Percentiles rank a stretch among this genome's conserved stretches.
phyloP scores from a whole-genome alignment of 2,888 invertebrate genomes.

The Troides aeacus region DNA sequence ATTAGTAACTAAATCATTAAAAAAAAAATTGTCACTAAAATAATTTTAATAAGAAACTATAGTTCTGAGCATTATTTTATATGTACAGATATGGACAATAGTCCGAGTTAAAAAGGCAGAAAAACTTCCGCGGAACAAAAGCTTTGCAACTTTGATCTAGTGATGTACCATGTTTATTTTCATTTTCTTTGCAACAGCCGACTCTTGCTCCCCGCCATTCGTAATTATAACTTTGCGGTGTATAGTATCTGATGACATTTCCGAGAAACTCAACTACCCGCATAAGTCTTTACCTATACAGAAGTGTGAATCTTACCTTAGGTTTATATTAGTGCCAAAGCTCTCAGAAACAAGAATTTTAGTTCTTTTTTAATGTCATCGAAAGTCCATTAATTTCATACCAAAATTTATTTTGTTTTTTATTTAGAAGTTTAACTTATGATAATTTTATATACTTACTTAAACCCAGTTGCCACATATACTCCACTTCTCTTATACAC shows the following conservation, averaged over 20 bases:
- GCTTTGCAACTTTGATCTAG: slow-evolving; percentile 7
- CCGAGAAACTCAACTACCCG: no score
- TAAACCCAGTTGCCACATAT: slow-evolving; percentile 87
- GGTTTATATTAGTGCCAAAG: slow-evolving; percentile 69
- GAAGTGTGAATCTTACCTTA: no score
- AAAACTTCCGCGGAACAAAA: slow-evolving; percentile 14
- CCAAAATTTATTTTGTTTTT: no score
- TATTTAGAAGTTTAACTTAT: neutral
- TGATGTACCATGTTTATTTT: slow-evolving; percentile 1
- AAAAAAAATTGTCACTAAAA: no score
- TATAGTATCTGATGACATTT: neutral
- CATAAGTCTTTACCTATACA: no score
- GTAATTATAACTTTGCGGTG: slow-evolving; percentile 3
- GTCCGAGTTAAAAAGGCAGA: no score
- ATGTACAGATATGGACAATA: no score
- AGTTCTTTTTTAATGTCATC: slow-evolving; percentile 28
- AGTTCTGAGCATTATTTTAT: no score
- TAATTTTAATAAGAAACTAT: no score
- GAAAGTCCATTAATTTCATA: slow-evolving; percentile 5
- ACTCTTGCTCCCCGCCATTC: neutral
- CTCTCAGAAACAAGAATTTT: slow-evolving; percentile 37
- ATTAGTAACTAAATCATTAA: no score
- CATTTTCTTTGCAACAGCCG: slow-evolving; percentile 11
- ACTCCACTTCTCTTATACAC: slow-evolving; percentile 89
- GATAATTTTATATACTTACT: slow-evolving; percentile 60